phyloP scores from a whole-genome alignment of 2,797 vertebrate species.

The Eulemur mongoz region DNA sequence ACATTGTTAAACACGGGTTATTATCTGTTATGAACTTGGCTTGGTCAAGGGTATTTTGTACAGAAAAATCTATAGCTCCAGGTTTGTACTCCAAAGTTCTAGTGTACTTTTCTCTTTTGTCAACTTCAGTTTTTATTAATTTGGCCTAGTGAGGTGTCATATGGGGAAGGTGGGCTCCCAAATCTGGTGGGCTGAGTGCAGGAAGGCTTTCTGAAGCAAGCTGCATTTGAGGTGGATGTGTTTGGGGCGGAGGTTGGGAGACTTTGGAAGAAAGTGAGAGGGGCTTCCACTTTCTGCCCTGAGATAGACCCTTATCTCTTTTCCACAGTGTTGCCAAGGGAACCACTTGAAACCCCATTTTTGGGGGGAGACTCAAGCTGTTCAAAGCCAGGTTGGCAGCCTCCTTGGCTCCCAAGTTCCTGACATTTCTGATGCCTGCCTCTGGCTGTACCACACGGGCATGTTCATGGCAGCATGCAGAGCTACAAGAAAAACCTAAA shows the following conservation, averaged over 20 bases:
- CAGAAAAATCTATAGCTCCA: background rate
- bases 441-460: background rate
- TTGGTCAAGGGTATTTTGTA: background rate
- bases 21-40: background rate
- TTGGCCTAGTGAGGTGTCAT: background rate
- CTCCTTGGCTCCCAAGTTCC: background rate
- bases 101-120: background rate
- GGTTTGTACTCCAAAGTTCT: background rate
- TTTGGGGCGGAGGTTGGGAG: background rate
- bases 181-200: background rate
- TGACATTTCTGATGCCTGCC: background rate
- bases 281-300: background rate
- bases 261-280: background rate
- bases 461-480: conserved; percentile 63
- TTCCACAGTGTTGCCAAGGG: conserved; percentile 39
- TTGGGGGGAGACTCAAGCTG: conserved; percentile 44
- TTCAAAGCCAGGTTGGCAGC: conserved; percentile 43
- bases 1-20: background rate
- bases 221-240: background rate
- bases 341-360: conserved; percentile 23
- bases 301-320: background rate
- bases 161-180: accelerated
- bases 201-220: background rate
- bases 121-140: background rate
- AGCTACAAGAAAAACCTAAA: conserved; percentile 82